Evolutionary conservation across 2,797 vertebrate genomes (phyloP), one percentile per base, ranked within the genome.

Genomic region (Phoxinus dragarum): DNA sequence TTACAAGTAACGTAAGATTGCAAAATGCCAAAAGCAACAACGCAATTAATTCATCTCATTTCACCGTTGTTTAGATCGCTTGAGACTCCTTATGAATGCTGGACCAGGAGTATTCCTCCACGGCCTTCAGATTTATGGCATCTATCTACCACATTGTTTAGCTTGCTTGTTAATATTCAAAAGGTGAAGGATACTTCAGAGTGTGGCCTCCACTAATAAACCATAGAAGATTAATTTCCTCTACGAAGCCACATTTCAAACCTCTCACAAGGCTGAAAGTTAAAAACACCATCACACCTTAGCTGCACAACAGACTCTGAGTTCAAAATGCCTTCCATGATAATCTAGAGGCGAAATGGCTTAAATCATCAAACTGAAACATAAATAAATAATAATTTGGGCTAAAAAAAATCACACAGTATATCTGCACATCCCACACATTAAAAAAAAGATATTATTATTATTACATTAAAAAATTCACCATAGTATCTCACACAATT

Each of bases 141-240:
- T 88, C 85, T 82, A 90, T 86, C 86, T 89, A 64, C 61, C 61
- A 86, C 86, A 89, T 79, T 91, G 89, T 90, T 91, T 91, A 84
- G 81, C 81, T 87, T 84, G 71, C 88, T 85, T 88, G 88, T 88
- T 90, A 92, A 89, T 89, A 90, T 90, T 90, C 81, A 92, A 87
- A 89, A 83, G 86, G 85, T 85, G 88, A 87, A 87, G 81, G 87
- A 87, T 90, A 84, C 85, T 89, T 88, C 56, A 83, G 78, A 86
- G 56, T 84, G 76, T 80, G 73, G 76, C 77, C 85, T 74, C 38
- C 42, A 59, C 84, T 89, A 86, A 89, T 85, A 89, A 88, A 87
- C 80, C 86, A 87, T 67, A 81, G 78, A 84, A 90, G 86, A 85
- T 86, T 81, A 66, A 87, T 88, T 89, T 81, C 76, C 49, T 87